Conservation (phyloP, 2,797 vertebrate species). For the Harpagifer antarcticus region DNA sequence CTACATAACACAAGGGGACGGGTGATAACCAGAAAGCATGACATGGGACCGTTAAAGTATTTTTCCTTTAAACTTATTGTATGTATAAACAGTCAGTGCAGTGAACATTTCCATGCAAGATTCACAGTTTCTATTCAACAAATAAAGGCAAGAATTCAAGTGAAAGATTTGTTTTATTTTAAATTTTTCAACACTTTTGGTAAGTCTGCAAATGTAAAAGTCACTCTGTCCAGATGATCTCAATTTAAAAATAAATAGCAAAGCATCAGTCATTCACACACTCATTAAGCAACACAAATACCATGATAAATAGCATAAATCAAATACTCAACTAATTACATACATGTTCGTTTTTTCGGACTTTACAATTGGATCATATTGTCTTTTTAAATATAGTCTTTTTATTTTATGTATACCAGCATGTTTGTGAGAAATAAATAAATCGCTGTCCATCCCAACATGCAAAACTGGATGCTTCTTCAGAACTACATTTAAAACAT, state of each 20-base stretch:
- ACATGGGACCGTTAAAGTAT: too few species aligned
- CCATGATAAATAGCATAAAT: constrained; percentile 43
- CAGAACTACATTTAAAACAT: constrained; percentile 29
- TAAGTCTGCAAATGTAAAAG: constrained; percentile 43
- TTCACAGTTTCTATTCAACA: neutral
- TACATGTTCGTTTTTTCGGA: neutral
- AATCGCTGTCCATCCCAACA: constrained; percentile 31
- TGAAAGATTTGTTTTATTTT: constrained; percentile 47
- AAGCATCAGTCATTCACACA: constrained; percentile 42
- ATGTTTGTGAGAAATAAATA: constrained; percentile 55
- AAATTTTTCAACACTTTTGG: constrained; percentile 40
- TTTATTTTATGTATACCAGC: constrained; percentile 18
- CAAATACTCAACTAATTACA: constrained; percentile 4
- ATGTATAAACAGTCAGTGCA: too few species aligned
- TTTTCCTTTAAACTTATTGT: too few species aligned
- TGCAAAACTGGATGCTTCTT: constrained; percentile 31
- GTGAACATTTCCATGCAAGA: neutral
- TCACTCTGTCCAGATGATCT: constrained; percentile 15
- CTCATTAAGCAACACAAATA: constrained; percentile 42
- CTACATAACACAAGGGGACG: too few species aligned
- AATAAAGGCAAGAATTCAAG: neutral
- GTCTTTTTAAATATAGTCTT: constrained; percentile 49
- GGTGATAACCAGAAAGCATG: too few species aligned
- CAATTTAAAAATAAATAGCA: constrained; percentile 61
- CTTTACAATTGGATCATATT: constrained; percentile 17